These are phyloP conservation scores for Creontiades dilutus DNA, from an alignment of 2,888 invertebrate genomes.

Conservation along the genomic window DNA sequence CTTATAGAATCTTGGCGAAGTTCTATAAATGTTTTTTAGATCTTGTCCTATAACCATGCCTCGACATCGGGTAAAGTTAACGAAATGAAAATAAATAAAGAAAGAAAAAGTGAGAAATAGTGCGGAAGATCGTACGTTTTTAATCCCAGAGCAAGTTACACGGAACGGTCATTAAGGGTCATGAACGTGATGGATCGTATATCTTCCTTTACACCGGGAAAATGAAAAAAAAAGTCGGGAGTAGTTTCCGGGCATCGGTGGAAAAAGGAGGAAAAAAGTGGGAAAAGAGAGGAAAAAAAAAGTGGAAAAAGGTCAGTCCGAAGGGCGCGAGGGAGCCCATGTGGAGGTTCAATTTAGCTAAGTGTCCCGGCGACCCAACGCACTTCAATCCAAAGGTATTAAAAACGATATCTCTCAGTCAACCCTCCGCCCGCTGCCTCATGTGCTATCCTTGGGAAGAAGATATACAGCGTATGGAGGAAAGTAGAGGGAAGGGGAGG, in stretches of 20 bases:
- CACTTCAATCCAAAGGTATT: constrained; percentile 70
- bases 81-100: too few species aligned
- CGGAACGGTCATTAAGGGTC: constrained; percentile 17
- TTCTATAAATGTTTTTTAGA: too few species aligned
- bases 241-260: constrained; percentile 33
- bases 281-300: neutral
- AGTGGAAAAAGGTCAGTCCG: constrained; percentile 30
- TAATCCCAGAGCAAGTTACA: neutral
- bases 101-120: too few species aligned
- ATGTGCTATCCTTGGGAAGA: constrained; percentile 7
- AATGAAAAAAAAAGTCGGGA: constrained; percentile 11
- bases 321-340: constrained; percentile 35
- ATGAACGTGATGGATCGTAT: constrained; percentile 28
- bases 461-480: constrained; percentile 45
- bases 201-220: neutral
- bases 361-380: constrained; percentile 53
- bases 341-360: constrained; percentile 60
- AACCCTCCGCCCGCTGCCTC: neutral
- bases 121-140: neutral
- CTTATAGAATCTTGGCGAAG: too few species aligned
- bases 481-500: neutral
- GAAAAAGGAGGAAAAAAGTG: constrained; percentile 2
- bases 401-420: constrained; percentile 70
- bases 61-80: too few species aligned
- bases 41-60: too few species aligned